Percentiles rank a stretch among this genome's conserved stretches.
These are phyloP conservation scores for Agrochola litura DNA, from an alignment of 2,888 invertebrate genomes.

Conservation along the genomic window DNA sequence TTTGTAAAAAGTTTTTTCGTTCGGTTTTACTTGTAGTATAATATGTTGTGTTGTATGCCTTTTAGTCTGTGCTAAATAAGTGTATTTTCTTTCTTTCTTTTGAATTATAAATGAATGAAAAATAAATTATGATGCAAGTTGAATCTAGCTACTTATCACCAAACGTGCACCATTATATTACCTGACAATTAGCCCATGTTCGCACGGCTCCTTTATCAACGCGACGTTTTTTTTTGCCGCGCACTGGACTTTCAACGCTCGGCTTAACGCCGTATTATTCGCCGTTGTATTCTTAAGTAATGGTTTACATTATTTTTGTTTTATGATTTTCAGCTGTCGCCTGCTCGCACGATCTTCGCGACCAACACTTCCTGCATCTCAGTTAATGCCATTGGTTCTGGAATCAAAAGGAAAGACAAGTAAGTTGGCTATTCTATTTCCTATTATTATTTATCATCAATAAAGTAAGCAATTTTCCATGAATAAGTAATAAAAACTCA, in stretches of 20 bases:
- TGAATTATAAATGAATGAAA: neutral
- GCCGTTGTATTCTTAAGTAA: neutral
- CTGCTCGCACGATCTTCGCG: slow-evolving; percentile 94
- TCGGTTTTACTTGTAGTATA: no score
- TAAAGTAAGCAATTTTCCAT: neutral
- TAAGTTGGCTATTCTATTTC: slow-evolving; percentile 64
- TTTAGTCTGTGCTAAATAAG: no score
- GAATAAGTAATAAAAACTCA: neutral
- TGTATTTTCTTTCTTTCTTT: no score
- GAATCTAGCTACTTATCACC: slow-evolving; percentile 8
- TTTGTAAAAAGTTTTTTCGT: no score
- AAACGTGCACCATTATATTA: neutral
- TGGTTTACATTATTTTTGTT: neutral
- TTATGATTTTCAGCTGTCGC: slow-evolving; percentile 90
- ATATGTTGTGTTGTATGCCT: no score
- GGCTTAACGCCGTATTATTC: no score
- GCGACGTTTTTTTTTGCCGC: neutral
- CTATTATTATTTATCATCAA: neutral
- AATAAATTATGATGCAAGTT: neutral
- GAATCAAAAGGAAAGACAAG: slow-evolving; percentile 93
- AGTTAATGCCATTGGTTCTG: slow-evolving; percentile 94
- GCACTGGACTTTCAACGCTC: neutral
- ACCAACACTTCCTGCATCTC: slow-evolving; percentile 97
- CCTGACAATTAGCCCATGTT: neutral
- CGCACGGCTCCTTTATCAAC: neutral